Conservation (phyloP, 2,797 vertebrate genomes). For the Syngnathus acus region DNA sequence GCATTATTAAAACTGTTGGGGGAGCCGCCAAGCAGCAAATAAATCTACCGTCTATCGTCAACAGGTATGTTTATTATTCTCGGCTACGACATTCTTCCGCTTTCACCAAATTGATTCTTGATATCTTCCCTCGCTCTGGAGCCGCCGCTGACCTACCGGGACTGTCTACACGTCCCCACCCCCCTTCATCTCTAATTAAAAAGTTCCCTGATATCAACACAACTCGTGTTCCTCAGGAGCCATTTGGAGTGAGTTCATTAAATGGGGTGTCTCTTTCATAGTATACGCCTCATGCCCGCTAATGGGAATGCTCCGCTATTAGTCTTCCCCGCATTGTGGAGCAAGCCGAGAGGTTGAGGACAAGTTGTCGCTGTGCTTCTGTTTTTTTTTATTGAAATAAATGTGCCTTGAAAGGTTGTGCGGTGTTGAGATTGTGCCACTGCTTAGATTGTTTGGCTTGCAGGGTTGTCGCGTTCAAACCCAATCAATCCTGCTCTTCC, state of each 20-base stretch:
- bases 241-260: slow-evolving; percentile 41
- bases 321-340: slow-evolving; percentile 7
- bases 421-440: background rate
- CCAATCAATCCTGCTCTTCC: slow-evolving; percentile 21
- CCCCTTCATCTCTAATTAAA: slow-evolving; percentile 53
- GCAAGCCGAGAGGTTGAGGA: slow-evolving; percentile 5
- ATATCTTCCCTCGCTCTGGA: slow-evolving; percentile 23
- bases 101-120: slow-evolving; percentile 16
- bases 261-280: slow-evolving; percentile 38
- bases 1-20: background rate
- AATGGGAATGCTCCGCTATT: slow-evolving; percentile 38
- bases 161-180: slow-evolving; percentile 16
- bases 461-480: slow-evolving; percentile 21
- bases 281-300: slow-evolving; percentile 27
- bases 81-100: slow-evolving; percentile 4
- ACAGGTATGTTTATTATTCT: slow-evolving; percentile 48
- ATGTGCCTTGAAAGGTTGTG: slow-evolving; percentile 3
- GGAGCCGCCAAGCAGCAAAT: slow-evolving; percentile 2
- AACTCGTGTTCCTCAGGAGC: slow-evolving; percentile 20
- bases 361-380: slow-evolving; percentile 9
- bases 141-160: slow-evolving; percentile 13
- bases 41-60: slow-evolving; percentile 34
- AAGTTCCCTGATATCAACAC: slow-evolving; percentile 35
- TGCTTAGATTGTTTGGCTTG: slow-evolving; percentile 8
- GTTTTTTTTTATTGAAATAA: slow-evolving; percentile 11